phyloP scores from a whole-genome alignment of 2,113 vertebrate genomes.

The Mohoua ochrocephala region DNA sequence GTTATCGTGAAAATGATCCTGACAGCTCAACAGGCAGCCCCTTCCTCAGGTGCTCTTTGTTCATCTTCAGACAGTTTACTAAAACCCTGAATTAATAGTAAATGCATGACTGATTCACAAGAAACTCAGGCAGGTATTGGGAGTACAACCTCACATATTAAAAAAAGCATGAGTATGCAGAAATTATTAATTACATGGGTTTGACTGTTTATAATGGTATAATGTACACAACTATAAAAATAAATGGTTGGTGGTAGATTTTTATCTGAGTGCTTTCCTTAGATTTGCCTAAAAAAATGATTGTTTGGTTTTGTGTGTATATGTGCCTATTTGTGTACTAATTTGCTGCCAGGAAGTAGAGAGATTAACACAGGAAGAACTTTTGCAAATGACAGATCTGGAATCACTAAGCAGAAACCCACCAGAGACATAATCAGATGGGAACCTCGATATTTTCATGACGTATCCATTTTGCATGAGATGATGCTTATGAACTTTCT shows the following conservation, averaged over 20 bases:
- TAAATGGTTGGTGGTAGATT: background rate
- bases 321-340: background rate
- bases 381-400: background rate
- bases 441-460: background rate
- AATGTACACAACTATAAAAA: background rate
- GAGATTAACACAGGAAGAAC: background rate
- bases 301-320: background rate
- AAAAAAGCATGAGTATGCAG: background rate
- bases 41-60: background rate
- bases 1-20: background rate
- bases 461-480: background rate
- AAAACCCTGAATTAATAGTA: background rate
- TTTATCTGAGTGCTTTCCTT: background rate
- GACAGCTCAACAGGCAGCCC: background rate
- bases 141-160: background rate
- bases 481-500: background rate
- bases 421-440: background rate
- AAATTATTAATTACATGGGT: background rate
- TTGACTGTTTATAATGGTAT: background rate
- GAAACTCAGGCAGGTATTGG: background rate
- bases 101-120: background rate
- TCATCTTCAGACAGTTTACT: background rate
- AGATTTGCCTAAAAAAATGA: background rate
- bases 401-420: background rate
- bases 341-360: background rate